Percentiles rank a stretch among this genome's conserved stretches.
phyloP scores from a whole-genome alignment of 2,888 invertebrate species.

The Thymelicus acteon region DNA sequence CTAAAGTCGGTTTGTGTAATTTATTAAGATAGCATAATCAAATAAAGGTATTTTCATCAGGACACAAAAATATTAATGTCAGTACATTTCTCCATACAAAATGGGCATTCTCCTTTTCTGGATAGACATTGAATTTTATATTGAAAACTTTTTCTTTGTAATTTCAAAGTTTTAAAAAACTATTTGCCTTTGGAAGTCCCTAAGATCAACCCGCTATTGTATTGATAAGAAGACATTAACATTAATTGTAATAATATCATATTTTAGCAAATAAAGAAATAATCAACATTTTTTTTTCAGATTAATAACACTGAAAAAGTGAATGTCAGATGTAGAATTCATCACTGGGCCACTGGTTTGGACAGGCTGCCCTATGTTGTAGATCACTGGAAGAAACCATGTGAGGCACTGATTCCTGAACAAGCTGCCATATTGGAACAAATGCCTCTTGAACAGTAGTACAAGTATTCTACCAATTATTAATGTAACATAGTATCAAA shows the following conservation, averaged over 20 bases:
- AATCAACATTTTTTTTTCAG: constrained; percentile 62
- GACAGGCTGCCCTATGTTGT: constrained; percentile 83
- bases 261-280: background rate
- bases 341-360: constrained; percentile 90
- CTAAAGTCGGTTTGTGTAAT: too few relatives aligned
- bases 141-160: too few relatives aligned
- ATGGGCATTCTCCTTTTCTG: too few relatives aligned
- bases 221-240: too few relatives aligned
- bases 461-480: background rate
- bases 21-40: too few relatives aligned
- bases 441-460: constrained; percentile 61
- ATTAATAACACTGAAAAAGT: constrained; percentile 90
- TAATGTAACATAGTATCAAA: constrained; percentile 5
- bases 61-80: too few relatives aligned
- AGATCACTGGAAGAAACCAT: constrained; percentile 83
- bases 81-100: too few relatives aligned
- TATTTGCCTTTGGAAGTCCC: too few relatives aligned
- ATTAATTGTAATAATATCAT: background rate
- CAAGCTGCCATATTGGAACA: constrained; percentile 70
- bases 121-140: too few relatives aligned
- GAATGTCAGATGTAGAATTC: constrained; percentile 90
- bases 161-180: too few relatives aligned
- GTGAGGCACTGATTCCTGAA: constrained; percentile 85
- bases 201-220: too few relatives aligned
- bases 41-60: too few relatives aligned